Percentiles rank a stretch among this genome's conserved stretches.
Evolutionary conservation across 64 coral and sea anemone species (phyloP).

Genomic region (Actinia equina): DNA sequence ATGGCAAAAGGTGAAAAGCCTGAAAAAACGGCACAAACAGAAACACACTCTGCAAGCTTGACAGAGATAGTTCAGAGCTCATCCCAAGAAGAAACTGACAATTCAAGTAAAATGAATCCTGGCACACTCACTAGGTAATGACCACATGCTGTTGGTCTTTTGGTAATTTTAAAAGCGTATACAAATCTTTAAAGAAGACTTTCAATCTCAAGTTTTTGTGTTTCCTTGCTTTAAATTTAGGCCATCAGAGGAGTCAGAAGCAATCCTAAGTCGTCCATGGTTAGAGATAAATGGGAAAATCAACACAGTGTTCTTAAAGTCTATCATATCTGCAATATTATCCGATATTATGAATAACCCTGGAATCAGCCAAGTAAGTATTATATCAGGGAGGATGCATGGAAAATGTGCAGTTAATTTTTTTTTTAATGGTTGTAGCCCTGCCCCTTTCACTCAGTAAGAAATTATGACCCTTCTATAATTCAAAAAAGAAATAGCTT

Average conservation of each 20-base stretch:
- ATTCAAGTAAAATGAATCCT: not conserved
- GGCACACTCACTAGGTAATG: not conserved
- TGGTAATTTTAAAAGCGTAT: not conserved
- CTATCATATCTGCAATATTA: not conserved
- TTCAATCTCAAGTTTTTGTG: not conserved
- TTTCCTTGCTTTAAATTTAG: not conserved
- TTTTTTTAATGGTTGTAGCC: too few species aligned
- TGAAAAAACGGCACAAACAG: too few species aligned
- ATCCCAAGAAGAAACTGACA: too few species aligned
- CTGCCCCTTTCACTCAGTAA: too few species aligned
- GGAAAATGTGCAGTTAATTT: too few species aligned
- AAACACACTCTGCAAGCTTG: too few species aligned
- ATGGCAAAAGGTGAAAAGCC: not conserved
- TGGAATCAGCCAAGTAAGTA: conserved; percentile 13
- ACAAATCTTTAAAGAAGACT: not conserved
- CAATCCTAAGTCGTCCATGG: not conserved
- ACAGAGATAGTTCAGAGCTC: too few species aligned
- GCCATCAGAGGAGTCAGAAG: not conserved
- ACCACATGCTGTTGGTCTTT: not conserved
- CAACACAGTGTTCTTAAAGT: not conserved
- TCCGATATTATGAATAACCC: not conserved
- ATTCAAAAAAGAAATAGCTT: too few species aligned
- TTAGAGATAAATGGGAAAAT: not conserved
- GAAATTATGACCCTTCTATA: not conserved
- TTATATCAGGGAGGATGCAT: not conserved